Evolutionary conservation across 2,113 vertebrate species (phyloP), one percentile per base, ranked within the genome.

Genomic region (Patagioenas fasciata): DNA sequence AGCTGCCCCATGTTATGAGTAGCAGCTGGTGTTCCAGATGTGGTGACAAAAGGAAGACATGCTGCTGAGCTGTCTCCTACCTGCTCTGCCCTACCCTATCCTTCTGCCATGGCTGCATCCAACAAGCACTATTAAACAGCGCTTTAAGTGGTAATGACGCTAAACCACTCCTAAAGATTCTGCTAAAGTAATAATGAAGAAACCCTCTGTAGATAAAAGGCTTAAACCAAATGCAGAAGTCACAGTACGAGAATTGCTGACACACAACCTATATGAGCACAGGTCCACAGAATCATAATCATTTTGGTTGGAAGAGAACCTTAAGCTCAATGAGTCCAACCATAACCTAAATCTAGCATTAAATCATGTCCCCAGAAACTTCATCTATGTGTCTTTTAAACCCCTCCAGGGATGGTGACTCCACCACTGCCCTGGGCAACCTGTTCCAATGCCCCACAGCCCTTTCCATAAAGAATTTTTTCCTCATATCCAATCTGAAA

Each of bases 231-330:
- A 4, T 5, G 14, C 7, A 58, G 17, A 83, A 62, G 15, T 36
- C 29, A 5, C 70, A 58, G 6, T 10, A 2, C 2, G 29, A 69
- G 31, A 80, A 56, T 25, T 26, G 23, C 50, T 57, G 67, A 3
- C 1, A 17, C 36, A 34, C 9, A 15, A 9, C 3, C 11, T 9
- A 0, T 11, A 29, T 16, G 34, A 64, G 18, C 32, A 66, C 58
- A 90, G 21, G 13, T n/a, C 25, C 3, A 17, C 74, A 47, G 44
- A 47, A 19, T 47, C 44, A 47, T 47, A 19, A 47, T 47, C 17
- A 47, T 47, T 47, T 47, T 47, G 44, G 44, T 47, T 47, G 44
- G 44, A 47, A 47, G 18, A 47, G 44, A 47, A 8, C 44, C 18
- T 47, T 47, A 47, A 47, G 44, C 44, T 47, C 44, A 19, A 19